phyloP scores from a whole-genome alignment of 2,797 vertebrate species.

The Artibeus lituratus region DNA sequence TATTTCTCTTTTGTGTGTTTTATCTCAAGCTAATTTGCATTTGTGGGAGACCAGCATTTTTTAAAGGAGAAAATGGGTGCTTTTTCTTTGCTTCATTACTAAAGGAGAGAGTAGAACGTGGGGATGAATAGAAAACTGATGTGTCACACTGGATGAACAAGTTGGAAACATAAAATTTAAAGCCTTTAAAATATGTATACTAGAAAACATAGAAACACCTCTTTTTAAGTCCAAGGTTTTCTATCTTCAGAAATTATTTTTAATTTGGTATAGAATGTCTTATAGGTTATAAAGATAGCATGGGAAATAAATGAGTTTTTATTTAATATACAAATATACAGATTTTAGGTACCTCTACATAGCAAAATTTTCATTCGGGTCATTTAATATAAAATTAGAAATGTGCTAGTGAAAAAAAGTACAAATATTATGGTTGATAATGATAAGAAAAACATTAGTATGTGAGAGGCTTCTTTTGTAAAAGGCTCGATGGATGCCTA shows the following conservation, averaged over 20 bases:
- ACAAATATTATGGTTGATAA: background rate
- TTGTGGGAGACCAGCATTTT: conserved; percentile 30
- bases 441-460: background rate
- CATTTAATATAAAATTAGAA: conserved; percentile 20
- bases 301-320: background rate
- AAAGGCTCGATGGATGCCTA: background rate
- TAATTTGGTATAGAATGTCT: background rate
- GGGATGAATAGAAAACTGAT: background rate
- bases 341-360: background rate
- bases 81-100: conserved; percentile 36
- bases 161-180: conserved; percentile 43
- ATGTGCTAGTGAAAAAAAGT: background rate
- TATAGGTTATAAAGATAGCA: background rate
- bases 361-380: background rate
- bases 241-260: background rate
- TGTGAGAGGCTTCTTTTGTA: background rate
- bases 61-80: conserved; percentile 35
- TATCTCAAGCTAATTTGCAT: conserved; percentile 59
- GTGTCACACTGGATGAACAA: background rate
- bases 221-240: background rate
- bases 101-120: background rate
- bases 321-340: background rate
- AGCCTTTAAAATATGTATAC: background rate
- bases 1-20: conserved; percentile 49
- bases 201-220: background rate